Evolutionary conservation across 2,797 vertebrate species (phyloP).

Genomic region (Helarctos malayanus): DNA sequence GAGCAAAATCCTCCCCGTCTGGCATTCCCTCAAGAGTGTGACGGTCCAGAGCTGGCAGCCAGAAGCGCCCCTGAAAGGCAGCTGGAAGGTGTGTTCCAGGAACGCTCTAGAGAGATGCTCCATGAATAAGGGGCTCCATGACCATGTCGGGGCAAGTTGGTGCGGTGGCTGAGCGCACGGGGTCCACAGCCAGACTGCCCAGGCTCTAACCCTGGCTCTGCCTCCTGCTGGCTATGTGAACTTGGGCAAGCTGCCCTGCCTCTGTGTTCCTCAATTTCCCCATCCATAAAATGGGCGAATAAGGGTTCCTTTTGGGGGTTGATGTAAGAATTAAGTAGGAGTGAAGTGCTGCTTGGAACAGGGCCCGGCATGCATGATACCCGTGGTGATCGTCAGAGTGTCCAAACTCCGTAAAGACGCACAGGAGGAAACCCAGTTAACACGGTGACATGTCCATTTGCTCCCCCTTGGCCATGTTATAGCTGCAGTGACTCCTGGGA

Average conservation of each 20-base stretch:
- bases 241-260: no score
- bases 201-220: not conserved
- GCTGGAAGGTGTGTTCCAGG: not conserved
- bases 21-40: not conserved
- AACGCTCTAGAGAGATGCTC: not conserved
- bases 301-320: not conserved
- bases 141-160: fast-evolving
- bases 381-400: not conserved
- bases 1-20: not conserved
- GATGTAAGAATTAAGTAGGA: not conserved
- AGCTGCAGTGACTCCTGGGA: not conserved
- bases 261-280: not conserved
- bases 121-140: fast-evolving
- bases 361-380: not conserved
- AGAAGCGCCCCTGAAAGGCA: not conserved
- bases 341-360: not conserved
- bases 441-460: fast-evolving
- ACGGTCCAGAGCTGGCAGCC: not conserved
- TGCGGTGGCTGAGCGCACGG: not conserved
- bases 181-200: not conserved
- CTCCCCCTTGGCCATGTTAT: fast-evolving
- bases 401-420: not conserved
- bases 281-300: not conserved
- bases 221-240: not conserved
- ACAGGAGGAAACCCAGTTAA: not conserved